A percentile compares a stretch with the other conserved stretches of the same genome.
phyloP scores from a whole-genome alignment of 2,797 vertebrate species.

The Chelon labrosus region DNA sequence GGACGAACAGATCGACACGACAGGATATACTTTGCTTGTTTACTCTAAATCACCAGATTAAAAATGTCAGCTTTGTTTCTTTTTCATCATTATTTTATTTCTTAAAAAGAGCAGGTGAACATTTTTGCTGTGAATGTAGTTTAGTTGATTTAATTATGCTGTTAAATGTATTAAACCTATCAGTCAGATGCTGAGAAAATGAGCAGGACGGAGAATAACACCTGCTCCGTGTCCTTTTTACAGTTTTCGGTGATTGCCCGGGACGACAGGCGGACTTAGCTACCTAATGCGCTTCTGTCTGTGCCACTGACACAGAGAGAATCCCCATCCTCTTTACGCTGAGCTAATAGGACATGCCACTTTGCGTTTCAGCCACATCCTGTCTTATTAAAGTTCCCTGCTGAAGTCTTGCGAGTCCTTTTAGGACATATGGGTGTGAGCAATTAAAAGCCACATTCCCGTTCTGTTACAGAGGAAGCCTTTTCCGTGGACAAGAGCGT shows the following conservation, averaged over 20 bases:
- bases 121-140: conserved; percentile 19
- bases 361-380: conserved; percentile 38
- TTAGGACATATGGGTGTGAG: conserved; percentile 40
- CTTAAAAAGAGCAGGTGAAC: neutral
- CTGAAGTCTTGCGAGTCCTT: conserved; percentile 33
- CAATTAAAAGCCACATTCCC: conserved; percentile 61
- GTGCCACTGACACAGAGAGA: conserved; percentile 32
- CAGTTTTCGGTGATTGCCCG: conserved; percentile 7
- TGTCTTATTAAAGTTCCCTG: conserved; percentile 64
- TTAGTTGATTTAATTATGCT: conserved; percentile 12
- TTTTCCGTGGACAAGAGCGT: conserved; percentile 16
- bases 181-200: conserved; percentile 35
- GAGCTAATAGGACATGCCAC: conserved; percentile 61
- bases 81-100: conserved; percentile 7
- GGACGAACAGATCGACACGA: too few species aligned
- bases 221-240: conserved; percentile 8
- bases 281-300: conserved; percentile 32
- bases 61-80: neutral
- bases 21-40: too few species aligned
- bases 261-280: conserved; percentile 18
- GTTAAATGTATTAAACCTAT: conserved; percentile 14
- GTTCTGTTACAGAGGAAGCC: conserved; percentile 5
- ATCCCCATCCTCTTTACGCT: conserved; percentile 19
- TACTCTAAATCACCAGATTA: too few species aligned
- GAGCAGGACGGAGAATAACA: conserved; percentile 36